A percentile compares a stretch with the other conserved stretches of the same genome.
phyloP scores from a whole-genome alignment of 2,797 vertebrate genomes.

The Dermochelys coriacea region DNA sequence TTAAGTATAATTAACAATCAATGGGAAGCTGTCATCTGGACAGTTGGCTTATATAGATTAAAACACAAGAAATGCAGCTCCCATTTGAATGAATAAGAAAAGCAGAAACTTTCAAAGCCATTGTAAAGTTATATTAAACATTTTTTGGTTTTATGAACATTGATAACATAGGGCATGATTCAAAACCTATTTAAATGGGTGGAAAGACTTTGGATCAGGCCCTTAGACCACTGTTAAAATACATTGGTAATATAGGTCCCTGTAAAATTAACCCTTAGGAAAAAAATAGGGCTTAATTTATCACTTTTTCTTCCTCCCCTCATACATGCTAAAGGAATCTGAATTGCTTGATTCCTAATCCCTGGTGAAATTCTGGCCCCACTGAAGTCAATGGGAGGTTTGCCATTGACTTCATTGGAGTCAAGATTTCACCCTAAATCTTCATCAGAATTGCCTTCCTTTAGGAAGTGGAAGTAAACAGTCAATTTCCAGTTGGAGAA shows the following conservation, averaged over 20 bases:
- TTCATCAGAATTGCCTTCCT: background rate
- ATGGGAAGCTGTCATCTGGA: slow-evolving; percentile 16
- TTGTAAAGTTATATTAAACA: background rate
- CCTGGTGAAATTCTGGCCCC: background rate
- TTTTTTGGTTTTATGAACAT: background rate
- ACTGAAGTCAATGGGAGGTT: background rate
- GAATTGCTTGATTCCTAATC: background rate
- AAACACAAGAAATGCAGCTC: background rate
- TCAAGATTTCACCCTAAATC: background rate
- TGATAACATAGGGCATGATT: background rate
- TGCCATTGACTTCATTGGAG: background rate
- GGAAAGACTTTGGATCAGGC: background rate
- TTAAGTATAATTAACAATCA: slow-evolving; percentile 12
- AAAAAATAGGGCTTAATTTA: background rate
- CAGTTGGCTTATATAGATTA: background rate
- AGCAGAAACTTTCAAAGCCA: background rate
- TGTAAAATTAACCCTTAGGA: background rate
- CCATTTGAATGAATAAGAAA: slow-evolving; percentile 11
- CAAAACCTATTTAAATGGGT: background rate
- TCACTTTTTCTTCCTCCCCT: background rate
- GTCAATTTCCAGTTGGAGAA: background rate
- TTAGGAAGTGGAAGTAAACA: background rate
- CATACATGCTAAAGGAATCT: background rate
- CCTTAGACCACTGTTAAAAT: background rate
- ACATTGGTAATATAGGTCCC: background rate